These are phyloP conservation scores for Elanoides forficatus DNA, from an alignment of 2,113 vertebrate genomes.

Conservation along the genomic window DNA sequence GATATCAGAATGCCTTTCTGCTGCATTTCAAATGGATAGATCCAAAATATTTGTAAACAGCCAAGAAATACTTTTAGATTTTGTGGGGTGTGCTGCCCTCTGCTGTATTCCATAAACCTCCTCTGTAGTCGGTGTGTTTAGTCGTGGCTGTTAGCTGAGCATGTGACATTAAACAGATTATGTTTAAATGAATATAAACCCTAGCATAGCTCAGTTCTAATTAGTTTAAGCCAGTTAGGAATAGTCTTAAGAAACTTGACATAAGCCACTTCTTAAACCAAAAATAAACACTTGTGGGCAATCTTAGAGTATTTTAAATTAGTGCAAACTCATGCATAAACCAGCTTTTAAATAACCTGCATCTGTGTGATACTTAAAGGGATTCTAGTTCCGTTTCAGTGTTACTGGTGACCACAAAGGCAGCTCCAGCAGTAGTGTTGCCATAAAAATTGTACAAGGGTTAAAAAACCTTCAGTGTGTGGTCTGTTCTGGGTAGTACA, in stretches of 20 bases:
- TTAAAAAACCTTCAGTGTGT: neutral
- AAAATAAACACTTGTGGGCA: constrained; percentile 20
- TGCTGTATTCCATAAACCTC: neutral
- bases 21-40: neutral
- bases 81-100: constrained; percentile 53
- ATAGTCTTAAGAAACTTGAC: neutral
- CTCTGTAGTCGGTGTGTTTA: neutral
- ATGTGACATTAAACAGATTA: neutral
- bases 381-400: neutral
- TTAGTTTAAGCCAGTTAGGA: constrained; percentile 17
- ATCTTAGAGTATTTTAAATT: neutral
- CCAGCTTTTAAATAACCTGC: neutral
- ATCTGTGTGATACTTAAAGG: neutral
- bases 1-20: neutral
- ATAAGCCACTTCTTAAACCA: constrained; percentile 38
- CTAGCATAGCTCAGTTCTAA: neutral
- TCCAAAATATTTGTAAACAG: neutral
- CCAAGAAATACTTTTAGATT: neutral
- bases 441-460: neutral
- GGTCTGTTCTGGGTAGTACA: neutral
- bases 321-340: neutral
- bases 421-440: neutral
- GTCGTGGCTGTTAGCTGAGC: neutral
- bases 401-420: neutral
- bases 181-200: neutral